Percentiles rank a stretch among this genome's conserved stretches.
phyloP scores from a whole-genome alignment of 2,888 invertebrate species.

The Dolomedes plantarius region DNA sequence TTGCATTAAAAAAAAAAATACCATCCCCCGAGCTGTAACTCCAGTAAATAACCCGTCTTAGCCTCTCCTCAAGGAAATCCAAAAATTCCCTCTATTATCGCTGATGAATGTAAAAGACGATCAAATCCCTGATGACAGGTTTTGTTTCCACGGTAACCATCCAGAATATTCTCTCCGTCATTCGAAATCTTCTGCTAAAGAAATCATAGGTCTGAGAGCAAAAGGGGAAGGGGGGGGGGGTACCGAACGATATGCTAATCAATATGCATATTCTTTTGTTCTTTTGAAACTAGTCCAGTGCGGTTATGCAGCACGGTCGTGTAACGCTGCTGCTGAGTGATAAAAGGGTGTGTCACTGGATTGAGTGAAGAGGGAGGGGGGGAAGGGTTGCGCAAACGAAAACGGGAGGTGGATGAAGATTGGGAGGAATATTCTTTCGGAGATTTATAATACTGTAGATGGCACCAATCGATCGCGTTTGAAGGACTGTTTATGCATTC shows the following conservation, averaged over 20 bases:
- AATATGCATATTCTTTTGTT: slow-evolving; percentile 16
- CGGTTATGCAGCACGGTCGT: background rate
- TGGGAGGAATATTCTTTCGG: no score
- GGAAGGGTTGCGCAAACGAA: background rate
- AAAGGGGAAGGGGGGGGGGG: background rate
- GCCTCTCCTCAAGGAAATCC: background rate
- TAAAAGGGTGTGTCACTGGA: slow-evolving; percentile 12
- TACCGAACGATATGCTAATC: slow-evolving; percentile 7
- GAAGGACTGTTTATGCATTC: no score
- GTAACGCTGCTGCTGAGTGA: background rate
- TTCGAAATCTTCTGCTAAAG: background rate
- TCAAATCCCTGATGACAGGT: background rate
- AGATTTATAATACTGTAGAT: no score
- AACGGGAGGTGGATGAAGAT: background rate
- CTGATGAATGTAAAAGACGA: background rate
- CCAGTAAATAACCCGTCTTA: background rate
- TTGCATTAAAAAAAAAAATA: no score
- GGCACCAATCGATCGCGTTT: no score
- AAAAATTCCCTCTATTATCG: background rate
- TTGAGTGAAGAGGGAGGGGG: background rate
- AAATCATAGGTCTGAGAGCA: background rate
- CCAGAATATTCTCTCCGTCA: background rate
- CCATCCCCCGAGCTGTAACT: no score
- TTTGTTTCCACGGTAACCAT: slow-evolving; percentile 6
- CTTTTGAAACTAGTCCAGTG: background rate